These are phyloP conservation scores for Sialis fuliginosa DNA, from an alignment of 2,888 invertebrate species.

Conservation along the genomic window DNA sequence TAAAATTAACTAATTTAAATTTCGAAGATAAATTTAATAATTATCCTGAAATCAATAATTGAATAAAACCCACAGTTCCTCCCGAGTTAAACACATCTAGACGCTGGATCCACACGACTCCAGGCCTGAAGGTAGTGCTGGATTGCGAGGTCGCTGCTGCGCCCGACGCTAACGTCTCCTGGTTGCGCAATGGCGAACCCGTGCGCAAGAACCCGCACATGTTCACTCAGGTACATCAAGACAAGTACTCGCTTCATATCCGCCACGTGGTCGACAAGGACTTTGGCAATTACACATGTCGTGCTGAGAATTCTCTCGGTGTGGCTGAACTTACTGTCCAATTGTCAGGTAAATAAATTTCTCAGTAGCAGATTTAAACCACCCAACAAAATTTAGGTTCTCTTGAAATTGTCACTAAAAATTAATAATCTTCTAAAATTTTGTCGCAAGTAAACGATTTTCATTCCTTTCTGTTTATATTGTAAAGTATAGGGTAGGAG, in stretches of 20 bases:
- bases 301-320: constrained; percentile 57
- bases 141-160: constrained; percentile 50
- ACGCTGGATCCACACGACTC: constrained; percentile 56
- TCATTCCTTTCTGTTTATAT: too few species aligned
- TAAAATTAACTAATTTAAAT: too few species aligned
- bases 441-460: too few species aligned
- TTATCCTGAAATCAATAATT: too few species aligned
- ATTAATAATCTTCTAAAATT: too few species aligned
- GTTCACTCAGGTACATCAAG: constrained; percentile 25
- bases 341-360: constrained; percentile 38
- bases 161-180: constrained; percentile 49
- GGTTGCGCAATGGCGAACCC: constrained; percentile 45
- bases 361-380: too few species aligned
- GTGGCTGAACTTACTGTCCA: constrained; percentile 51
- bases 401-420: too few species aligned
- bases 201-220: constrained; percentile 28
- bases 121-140: constrained; percentile 48
- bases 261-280: constrained; percentile 47
- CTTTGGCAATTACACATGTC: constrained; percentile 62
- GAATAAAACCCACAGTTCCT: constrained; percentile 34
- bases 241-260: constrained; percentile 45
- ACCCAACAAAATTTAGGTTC: too few species aligned
- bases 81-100: constrained; percentile 49
- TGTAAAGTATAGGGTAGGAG: too few species aligned
- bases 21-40: too few species aligned